Percentiles rank a stretch among this genome's conserved stretches.
Conservation (phyloP, 1,140 invertebrate genomes). For the Drosophila dunni region DNA sequence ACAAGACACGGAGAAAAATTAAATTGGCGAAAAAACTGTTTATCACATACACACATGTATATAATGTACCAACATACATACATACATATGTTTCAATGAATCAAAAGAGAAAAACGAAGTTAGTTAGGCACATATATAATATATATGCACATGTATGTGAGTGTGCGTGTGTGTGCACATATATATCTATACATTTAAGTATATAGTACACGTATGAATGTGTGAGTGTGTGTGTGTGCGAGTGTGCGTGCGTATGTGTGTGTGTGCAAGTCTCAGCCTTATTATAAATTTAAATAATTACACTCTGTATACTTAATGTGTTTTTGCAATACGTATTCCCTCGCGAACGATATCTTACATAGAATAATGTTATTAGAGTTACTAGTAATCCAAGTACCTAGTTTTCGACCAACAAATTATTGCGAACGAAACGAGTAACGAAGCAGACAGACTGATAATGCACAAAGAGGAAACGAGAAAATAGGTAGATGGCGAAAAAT, state of each 20-base stretch:
- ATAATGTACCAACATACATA: conserved; percentile 6
- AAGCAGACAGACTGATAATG: conserved; percentile 49
- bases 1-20: conserved; percentile 24
- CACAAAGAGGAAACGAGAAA: conserved; percentile 36
- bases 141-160: conserved; percentile 9
- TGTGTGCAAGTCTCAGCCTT: conserved; percentile 23
- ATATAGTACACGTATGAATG: conserved; percentile 41
- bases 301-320: conserved; percentile 27
- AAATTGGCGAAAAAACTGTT: conserved; percentile 37
- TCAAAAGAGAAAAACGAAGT: conserved; percentile 45
- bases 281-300: conserved; percentile 19
- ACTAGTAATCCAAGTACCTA: conserved; percentile 32
- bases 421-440: conserved; percentile 37
- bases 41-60: conserved; percentile 31
- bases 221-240: conserved; percentile 10
- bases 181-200: conserved; percentile 18
- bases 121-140: conserved; percentile 27
- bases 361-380: conserved; percentile 26
- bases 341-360: conserved; percentile 23
- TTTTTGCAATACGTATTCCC: conserved; percentile 13
- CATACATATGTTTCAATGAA: conserved; percentile 27
- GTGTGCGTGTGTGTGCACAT: conserved; percentile 3
- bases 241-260: conserved; percentile 19
- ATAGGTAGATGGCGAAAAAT: conserved; percentile 30
- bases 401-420: conserved; percentile 41